Base-by-base conservation (phyloP, 2,113 vertebrate genomes). In the Alosa alosa region DNA sequence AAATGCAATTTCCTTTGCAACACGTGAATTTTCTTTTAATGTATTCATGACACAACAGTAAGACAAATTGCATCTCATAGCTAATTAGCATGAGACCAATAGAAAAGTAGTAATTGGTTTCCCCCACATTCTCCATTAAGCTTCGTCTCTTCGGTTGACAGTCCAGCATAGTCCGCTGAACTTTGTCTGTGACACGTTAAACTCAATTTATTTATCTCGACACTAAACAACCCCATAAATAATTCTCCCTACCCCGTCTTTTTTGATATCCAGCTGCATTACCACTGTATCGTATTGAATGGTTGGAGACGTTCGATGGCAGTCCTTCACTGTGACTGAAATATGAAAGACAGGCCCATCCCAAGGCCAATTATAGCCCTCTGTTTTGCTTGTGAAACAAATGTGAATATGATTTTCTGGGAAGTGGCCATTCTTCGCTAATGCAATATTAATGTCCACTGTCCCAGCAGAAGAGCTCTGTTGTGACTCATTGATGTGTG, bases 341-440 rank as follows among this genome's bases (percentile, higher is more conserved):
- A 78, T 78, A 78, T 78, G 36, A 78, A 78, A 78, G 72, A 36
- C 72, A 39, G 72, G 31, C 72, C 72, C 31, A 41, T 78, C 36
- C 31, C 9, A 17, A 15, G 31, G 72, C 10, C 72, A 78, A 78
- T 78, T 78, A 78, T 15, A 15, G 31, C 72, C 72, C 72, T 17
- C 31, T 36, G 72, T 39, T 78, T 78, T 78, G 72, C 72, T 78
- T 39, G 72, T 39, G 36, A 78, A 78, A 78, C 36, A 39, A 78
- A 78, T 78, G 72, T 39, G 31, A 36, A 78, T 78, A 39, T 36
- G 36, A 78, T 78, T 39, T 78, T 78, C 72, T 13, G 72, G 72
- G 72, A 78, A 78, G 72, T 78, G 31, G 36, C 72, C 31, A 78
- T 39, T 78, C 36, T 78, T 78, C 31, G 25, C 72, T 41, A 78